Conservation (phyloP, 1,140 invertebrate species). For the Leptinotarsa undecemlineata region DNA sequence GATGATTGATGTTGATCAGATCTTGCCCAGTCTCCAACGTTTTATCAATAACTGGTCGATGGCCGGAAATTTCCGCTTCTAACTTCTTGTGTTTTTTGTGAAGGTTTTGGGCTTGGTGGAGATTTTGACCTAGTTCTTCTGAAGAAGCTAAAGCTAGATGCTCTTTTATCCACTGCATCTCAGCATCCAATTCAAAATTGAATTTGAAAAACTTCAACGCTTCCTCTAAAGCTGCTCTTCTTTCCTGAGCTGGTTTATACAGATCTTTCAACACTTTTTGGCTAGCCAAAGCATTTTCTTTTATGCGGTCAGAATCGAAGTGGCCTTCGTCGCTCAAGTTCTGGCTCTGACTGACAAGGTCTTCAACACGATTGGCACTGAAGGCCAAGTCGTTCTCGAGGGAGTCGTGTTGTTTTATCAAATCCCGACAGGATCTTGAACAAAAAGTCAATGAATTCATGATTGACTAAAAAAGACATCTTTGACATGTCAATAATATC, state of each 20-base stretch:
- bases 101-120: slow-evolving; percentile 89
- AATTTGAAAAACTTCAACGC: slow-evolving; percentile 85
- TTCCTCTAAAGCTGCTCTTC: slow-evolving; percentile 83
- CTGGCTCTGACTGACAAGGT: slow-evolving; percentile 77
- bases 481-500: too few relatives aligned
- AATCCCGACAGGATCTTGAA: slow-evolving; percentile 75
- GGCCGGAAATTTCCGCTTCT: slow-evolving; percentile 81
- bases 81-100: slow-evolving; percentile 94
- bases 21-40: slow-evolving; percentile 73
- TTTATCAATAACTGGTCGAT: slow-evolving; percentile 81
- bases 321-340: slow-evolving; percentile 92
- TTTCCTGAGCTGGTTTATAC: slow-evolving; percentile 64
- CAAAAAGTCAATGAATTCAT: not conserved
- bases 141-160: slow-evolving; percentile 80
- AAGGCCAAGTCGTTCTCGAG: slow-evolving; percentile 80
- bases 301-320: slow-evolving; percentile 88
- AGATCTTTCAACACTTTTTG: slow-evolving; percentile 68
- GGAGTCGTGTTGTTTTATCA: slow-evolving; percentile 83
- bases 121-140: slow-evolving; percentile 74
- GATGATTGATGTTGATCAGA: slow-evolving; percentile 74
- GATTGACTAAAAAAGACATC: not conserved
- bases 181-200: slow-evolving; percentile 89
- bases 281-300: slow-evolving; percentile 76
- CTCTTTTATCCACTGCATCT: slow-evolving; percentile 95
- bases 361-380: slow-evolving; percentile 76